Percentiles rank a stretch among this genome's conserved stretches.
Conservation (phyloP, 2,888 invertebrate species). For the Frankliniella fusca region DNA sequence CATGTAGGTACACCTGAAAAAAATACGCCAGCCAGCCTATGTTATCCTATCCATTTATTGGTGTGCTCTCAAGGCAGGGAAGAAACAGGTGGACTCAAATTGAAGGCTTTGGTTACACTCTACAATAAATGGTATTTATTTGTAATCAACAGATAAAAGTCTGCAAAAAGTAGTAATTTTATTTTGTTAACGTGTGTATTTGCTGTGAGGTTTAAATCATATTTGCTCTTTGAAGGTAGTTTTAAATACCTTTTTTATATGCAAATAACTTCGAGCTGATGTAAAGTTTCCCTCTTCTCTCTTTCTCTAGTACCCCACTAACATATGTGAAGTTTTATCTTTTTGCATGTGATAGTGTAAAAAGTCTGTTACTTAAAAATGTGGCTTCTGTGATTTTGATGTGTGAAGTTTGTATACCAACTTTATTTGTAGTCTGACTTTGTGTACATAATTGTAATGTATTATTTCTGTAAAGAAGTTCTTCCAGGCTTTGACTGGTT, state of each 20-base stretch:
- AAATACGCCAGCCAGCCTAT: no score
- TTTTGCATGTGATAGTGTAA: constrained; percentile 17
- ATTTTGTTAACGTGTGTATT: background rate
- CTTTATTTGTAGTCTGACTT: background rate
- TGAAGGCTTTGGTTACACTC: no score
- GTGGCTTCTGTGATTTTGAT: constrained; percentile 16
- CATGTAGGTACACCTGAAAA: no score
- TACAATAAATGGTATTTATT: no score
- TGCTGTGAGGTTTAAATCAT: background rate
- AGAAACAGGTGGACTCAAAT: no score
- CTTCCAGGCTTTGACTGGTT: background rate
- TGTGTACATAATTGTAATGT: background rate
- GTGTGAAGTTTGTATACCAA: background rate
- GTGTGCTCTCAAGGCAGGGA: no score
- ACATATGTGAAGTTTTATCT: background rate
- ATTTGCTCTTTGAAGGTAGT: background rate
- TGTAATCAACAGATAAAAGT: no score
- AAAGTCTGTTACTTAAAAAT: constrained; percentile 23
- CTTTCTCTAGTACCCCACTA: no score
- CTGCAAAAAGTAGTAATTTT: background rate
- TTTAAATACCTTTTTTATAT: background rate
- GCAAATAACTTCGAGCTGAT: no score
- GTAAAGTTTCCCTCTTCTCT: no score
- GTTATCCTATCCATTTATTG: no score
- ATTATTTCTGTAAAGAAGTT: background rate